Conservation (phyloP, 2,113 vertebrate species). For the Periophthalmus modestus region DNA sequence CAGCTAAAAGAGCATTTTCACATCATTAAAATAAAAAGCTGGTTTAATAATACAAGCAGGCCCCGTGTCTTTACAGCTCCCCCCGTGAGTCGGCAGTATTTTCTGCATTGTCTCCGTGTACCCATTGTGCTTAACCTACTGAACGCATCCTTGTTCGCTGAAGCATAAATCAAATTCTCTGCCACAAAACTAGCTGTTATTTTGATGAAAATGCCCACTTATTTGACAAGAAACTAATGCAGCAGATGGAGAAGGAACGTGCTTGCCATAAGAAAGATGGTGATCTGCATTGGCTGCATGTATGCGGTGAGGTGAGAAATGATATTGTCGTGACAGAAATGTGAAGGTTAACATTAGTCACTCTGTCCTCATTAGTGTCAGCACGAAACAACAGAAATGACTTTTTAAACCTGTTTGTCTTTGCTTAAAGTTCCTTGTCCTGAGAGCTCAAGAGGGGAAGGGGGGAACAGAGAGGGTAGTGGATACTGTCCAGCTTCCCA, state of each 20-base stretch:
- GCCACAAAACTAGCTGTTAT: constrained; percentile 2
- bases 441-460: background rate
- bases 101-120: constrained; percentile 4
- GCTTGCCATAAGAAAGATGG: constrained; percentile 24
- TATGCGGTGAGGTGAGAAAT: constrained; percentile 18
- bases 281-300: constrained; percentile 26
- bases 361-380: constrained; percentile 26
- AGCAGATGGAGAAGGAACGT: constrained; percentile 9
- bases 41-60: constrained; percentile 6
- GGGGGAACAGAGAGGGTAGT: background rate
- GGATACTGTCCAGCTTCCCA: background rate
- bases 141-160: constrained; percentile 11
- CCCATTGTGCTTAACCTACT: constrained; percentile 18
- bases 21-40: constrained; percentile 24
- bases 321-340: constrained; percentile 27
- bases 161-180: constrained; percentile 9
- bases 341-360: constrained; percentile 41
- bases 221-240: constrained; percentile 11
- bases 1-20: constrained; percentile 18
- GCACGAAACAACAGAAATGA: constrained; percentile 19
- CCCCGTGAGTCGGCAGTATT: background rate
- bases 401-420: constrained; percentile 23
- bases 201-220: constrained; percentile 19
- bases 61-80: constrained; percentile 11
- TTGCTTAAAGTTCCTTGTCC: constrained; percentile 6